phyloP scores from a whole-genome alignment of 2,888 invertebrate genomes.

The Diploptera punctata region DNA sequence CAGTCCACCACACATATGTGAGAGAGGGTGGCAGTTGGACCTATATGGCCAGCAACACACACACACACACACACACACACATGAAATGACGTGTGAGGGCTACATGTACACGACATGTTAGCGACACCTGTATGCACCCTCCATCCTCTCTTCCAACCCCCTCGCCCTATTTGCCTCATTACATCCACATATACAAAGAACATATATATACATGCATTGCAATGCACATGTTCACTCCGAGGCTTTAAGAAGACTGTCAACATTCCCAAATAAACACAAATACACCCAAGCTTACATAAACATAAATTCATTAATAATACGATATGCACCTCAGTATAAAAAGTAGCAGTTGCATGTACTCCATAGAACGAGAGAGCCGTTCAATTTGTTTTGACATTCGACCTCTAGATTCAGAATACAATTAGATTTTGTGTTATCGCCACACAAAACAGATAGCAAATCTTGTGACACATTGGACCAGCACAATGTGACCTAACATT shows the following conservation, averaged over 20 bases:
- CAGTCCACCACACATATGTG: slow-evolving; percentile 9
- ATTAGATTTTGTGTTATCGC: neutral
- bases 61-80: too few species aligned
- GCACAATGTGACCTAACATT: too few species aligned
- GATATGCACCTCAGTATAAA: slow-evolving; percentile 11
- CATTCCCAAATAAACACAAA: slow-evolving; percentile 14
- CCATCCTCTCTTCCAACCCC: slow-evolving; percentile 22
- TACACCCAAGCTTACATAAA: slow-evolving; percentile 6
- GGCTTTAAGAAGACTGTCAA: slow-evolving; percentile 28
- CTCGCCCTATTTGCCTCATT: too few species aligned
- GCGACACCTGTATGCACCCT: slow-evolving; percentile 34
- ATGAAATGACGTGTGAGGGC: slow-evolving; percentile 36
- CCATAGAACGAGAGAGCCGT: neutral
- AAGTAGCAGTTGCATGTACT: neutral
- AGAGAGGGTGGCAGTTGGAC: neutral
- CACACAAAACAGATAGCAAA: too few species aligned
- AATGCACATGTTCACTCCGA: slow-evolving; percentile 11
- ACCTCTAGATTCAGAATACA: neutral
- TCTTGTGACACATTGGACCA: too few species aligned
- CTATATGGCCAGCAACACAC: neutral
- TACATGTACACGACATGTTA: slow-evolving; percentile 34
- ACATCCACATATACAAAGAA: neutral
- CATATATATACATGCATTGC: neutral
- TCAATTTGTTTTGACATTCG: neutral
- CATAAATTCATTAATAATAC: slow-evolving; percentile 21